Conservation (phyloP, 2,888 invertebrate species). For the Zeuzera pyrina region DNA sequence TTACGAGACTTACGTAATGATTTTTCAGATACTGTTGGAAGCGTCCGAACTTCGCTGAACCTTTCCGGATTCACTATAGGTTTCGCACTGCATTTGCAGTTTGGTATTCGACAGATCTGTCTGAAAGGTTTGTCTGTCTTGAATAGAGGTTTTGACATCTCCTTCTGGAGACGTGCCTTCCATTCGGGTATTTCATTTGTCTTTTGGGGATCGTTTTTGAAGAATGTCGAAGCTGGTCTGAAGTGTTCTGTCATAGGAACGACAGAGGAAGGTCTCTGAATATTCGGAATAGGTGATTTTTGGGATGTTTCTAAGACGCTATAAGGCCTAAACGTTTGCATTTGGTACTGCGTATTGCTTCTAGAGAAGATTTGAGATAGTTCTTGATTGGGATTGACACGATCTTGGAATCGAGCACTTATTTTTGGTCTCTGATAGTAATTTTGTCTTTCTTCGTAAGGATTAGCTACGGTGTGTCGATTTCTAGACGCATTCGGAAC, state of each 20-base stretch:
- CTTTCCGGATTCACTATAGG: slow-evolving; percentile 28
- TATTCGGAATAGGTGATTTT: slow-evolving; percentile 38
- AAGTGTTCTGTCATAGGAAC: slow-evolving; percentile 62
- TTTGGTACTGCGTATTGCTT: slow-evolving; percentile 28
- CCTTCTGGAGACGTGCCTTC: slow-evolving; percentile 54
- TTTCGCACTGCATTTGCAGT: slow-evolving; percentile 56
- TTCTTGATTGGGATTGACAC: slow-evolving; percentile 37
- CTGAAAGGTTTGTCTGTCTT: slow-evolving; percentile 50
- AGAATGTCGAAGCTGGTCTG: slow-evolving; percentile 53
- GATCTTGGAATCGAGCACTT: slow-evolving; percentile 33
- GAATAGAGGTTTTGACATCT: slow-evolving; percentile 36
- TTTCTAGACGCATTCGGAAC: slow-evolving; percentile 43
- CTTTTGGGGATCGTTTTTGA: slow-evolving; percentile 36
- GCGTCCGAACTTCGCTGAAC: slow-evolving; percentile 47
- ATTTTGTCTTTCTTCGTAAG: slow-evolving; percentile 45
- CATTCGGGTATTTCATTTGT: slow-evolving; percentile 51
- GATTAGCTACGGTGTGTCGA: slow-evolving; percentile 47
- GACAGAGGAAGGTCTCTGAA: slow-evolving; percentile 56
- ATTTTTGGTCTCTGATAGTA: slow-evolving; percentile 37
- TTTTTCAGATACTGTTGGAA: slow-evolving; percentile 46
- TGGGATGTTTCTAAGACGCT: slow-evolving; percentile 55
- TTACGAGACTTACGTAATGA: slow-evolving; percentile 49
- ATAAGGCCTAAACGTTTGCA: slow-evolving; percentile 51
- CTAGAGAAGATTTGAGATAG: slow-evolving; percentile 36
- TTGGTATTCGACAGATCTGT: slow-evolving; percentile 55